phyloP scores from a whole-genome alignment of 2,888 invertebrate species.

The Molorchus minor region DNA sequence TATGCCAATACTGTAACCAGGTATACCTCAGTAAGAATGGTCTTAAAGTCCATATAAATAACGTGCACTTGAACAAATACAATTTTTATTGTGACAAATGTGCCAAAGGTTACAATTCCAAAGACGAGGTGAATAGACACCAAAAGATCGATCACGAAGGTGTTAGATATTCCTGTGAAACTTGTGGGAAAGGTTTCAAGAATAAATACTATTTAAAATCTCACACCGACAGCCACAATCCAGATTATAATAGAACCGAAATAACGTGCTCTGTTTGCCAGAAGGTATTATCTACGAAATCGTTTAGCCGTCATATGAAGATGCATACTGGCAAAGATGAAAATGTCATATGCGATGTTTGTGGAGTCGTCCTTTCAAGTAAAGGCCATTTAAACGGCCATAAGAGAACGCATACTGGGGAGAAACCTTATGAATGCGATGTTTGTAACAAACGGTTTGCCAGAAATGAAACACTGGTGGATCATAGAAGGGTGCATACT shows the following conservation, averaged over 20 bases:
- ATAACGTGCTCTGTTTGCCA: slow-evolving; percentile 31
- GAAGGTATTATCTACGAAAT: slow-evolving; percentile 34
- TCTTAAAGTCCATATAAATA: slow-evolving; percentile 18
- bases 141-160: slow-evolving; percentile 5
- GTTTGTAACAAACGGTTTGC: slow-evolving; percentile 35
- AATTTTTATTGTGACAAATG: background rate
- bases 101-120: background rate
- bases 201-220: slow-evolving; percentile 27
- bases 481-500: slow-evolving; percentile 48
- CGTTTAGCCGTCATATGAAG: slow-evolving; percentile 28
- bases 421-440: slow-evolving; percentile 49
- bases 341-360: slow-evolving; percentile 44
- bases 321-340: background rate
- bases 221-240: slow-evolving; percentile 39
- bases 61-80: slow-evolving; percentile 20
- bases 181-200: background rate
- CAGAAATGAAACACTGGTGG: slow-evolving; percentile 49
- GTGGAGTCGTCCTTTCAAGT: slow-evolving; percentile 44
- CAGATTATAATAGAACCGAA: slow-evolving; percentile 28
- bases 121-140: background rate
- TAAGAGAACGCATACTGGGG: slow-evolving; percentile 49
- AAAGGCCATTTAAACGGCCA: slow-evolving; percentile 44
- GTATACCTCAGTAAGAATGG: background rate
- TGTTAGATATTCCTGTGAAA: background rate
- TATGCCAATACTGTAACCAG: slow-evolving; percentile 9